phyloP scores from a whole-genome alignment of 1,140 invertebrate genomes.

The Drosophila seguyi region DNA sequence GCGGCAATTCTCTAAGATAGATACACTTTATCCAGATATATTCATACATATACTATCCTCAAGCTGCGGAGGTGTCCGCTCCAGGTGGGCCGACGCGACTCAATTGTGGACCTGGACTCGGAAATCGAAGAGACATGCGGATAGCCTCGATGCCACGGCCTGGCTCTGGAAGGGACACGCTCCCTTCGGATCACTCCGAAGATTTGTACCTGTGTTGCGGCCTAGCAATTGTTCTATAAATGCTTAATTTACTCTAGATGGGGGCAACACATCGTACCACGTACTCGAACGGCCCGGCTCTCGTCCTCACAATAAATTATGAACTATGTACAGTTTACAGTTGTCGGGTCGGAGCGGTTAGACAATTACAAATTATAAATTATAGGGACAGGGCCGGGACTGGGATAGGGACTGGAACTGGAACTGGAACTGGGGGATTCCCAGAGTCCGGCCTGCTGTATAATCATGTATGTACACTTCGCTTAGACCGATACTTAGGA shows the following conservation, averaged over 20 bases:
- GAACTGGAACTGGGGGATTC: slow-evolving; percentile 24
- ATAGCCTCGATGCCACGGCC: not conserved
- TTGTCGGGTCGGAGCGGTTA: slow-evolving; percentile 53
- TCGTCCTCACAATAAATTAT: slow-evolving; percentile 54
- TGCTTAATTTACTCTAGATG: slow-evolving; percentile 59
- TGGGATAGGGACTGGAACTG: slow-evolving; percentile 7
- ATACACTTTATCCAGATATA: slow-evolving; percentile 45
- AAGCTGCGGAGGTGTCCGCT: slow-evolving; percentile 33
- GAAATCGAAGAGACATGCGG: not conserved
- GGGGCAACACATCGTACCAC: slow-evolving; percentile 60
- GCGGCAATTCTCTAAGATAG: slow-evolving; percentile 65
- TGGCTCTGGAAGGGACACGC: slow-evolving; percentile 28
- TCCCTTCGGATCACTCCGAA: slow-evolving; percentile 40
- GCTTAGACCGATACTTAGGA: slow-evolving; percentile 42
- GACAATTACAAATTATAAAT: slow-evolving; percentile 52
- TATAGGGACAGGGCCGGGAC: slow-evolving; percentile 22
- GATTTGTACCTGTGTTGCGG: slow-evolving; percentile 42
- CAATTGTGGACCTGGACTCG: not conserved
- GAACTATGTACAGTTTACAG: slow-evolving; percentile 71
- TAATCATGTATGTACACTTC: slow-evolving; percentile 52
- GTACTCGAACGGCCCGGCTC: slow-evolving; percentile 29
- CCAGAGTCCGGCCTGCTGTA: not conserved
- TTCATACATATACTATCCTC: slow-evolving; percentile 45
- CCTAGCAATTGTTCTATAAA: slow-evolving; percentile 70
- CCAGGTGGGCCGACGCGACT: slow-evolving; percentile 14